Conservation (phyloP, 2,797 vertebrate species). For the Squalus acanthias region DNA sequence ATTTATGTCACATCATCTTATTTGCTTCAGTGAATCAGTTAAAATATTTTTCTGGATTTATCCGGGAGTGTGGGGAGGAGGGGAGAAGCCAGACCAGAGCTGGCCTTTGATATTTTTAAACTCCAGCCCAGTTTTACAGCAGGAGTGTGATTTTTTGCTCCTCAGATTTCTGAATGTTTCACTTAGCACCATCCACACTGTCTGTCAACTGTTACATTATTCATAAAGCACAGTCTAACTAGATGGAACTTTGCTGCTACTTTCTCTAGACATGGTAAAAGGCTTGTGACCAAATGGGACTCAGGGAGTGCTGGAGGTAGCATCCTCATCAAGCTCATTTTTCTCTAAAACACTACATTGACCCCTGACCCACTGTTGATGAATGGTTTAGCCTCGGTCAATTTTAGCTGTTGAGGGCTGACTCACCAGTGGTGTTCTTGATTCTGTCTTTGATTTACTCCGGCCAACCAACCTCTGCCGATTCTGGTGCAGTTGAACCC, state of each 20-base stretch:
- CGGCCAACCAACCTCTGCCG: not conserved
- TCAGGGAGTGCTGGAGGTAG: not conserved
- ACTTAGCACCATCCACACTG: not conserved
- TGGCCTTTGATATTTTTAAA: not conserved
- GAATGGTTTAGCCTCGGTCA: not conserved
- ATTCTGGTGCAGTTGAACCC: not conserved
- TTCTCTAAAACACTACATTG: not conserved
- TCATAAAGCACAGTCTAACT: not conserved
- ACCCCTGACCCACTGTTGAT: not conserved
- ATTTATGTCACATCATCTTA: not conserved
- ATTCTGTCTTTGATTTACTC: constrained; percentile 1
- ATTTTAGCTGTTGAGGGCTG: not conserved
- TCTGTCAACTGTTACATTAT: not conserved
- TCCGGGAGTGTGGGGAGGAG: not conserved
- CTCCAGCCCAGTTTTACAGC: not conserved
- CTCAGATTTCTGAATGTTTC: not conserved
- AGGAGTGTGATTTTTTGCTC: not conserved
- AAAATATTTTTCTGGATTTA: not conserved
- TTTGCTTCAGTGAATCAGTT: not conserved
- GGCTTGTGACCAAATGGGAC: not conserved
- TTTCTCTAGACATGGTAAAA: not conserved
- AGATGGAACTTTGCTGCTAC: not conserved
- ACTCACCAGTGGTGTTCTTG: not conserved
- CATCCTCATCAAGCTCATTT: not conserved
- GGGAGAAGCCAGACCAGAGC: not conserved